Percentiles rank a stretch among this genome's conserved stretches.
phyloP scores from a whole-genome alignment of 92 coral and sea anemone genomes.

The Phenganax marumi region DNA sequence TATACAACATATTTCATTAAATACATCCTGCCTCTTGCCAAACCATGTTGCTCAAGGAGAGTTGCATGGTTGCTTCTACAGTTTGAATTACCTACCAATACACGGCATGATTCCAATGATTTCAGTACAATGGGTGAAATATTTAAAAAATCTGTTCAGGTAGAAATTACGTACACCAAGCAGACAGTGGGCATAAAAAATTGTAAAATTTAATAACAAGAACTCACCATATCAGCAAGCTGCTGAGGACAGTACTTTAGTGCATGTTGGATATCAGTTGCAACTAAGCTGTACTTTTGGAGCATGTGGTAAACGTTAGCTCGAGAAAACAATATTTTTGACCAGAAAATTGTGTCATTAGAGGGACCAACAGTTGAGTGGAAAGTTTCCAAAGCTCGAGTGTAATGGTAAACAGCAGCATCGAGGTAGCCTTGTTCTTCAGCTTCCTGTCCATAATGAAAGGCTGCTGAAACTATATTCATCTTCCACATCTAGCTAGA shows the following conservation, averaged over 20 bases:
- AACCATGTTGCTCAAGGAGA: too few relatives aligned
- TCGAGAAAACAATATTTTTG: neutral
- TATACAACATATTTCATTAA: too few relatives aligned
- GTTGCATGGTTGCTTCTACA: too few relatives aligned
- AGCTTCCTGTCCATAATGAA: neutral
- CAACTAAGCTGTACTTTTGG: neutral
- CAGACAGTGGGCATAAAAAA: neutral
- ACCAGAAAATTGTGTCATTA: neutral
- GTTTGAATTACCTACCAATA: too few relatives aligned
- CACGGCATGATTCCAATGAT: too few relatives aligned
- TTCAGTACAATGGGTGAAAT: too few relatives aligned
- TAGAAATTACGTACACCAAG: neutral
- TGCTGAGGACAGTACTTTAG: neutral
- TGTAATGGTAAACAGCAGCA: neutral
- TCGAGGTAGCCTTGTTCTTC: neutral
- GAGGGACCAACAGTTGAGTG: neutral
- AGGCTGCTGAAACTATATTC: neutral
- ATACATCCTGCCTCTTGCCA: too few relatives aligned
- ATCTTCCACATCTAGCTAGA: neutral
- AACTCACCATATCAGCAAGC: neutral
- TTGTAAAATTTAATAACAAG: neutral
- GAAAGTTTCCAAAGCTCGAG: neutral
- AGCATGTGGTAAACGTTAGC: neutral
- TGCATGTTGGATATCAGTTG: neutral
- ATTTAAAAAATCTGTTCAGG: too few relatives aligned